Percentiles rank a stretch among this genome's conserved stretches.
These are phyloP conservation scores for Malurus alboscapulatus DNA, from an alignment of 2,113 vertebrate genomes.

Conservation along the genomic window DNA sequence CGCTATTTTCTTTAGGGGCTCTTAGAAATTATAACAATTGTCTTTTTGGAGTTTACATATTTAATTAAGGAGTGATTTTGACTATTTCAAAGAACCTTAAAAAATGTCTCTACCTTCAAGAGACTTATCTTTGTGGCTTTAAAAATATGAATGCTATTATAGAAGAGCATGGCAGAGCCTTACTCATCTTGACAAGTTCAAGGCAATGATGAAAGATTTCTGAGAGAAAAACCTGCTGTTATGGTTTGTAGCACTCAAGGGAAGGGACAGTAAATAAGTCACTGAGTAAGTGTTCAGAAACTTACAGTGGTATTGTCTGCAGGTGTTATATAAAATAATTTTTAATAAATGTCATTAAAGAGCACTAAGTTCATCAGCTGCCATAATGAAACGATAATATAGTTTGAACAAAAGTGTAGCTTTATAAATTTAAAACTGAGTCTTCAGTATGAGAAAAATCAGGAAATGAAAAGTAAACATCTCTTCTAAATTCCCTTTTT, in stretches of 20 bases:
- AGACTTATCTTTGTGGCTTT: not conserved
- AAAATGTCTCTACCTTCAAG: not conserved
- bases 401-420: not conserved
- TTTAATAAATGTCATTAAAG: not conserved
- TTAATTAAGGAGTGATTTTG: not conserved
- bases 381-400: not conserved
- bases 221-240: not conserved
- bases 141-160: not conserved
- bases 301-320: not conserved
- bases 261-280: slow-evolving; percentile 19
- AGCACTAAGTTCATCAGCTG: not conserved
- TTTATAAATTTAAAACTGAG: not conserved
- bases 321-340: not conserved
- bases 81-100: not conserved
- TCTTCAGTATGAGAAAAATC: not conserved
- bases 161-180: not conserved
- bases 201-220: slow-evolving; percentile 21
- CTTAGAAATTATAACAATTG: not conserved
- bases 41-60: not conserved
- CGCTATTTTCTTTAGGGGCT: not conserved
- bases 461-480: not conserved
- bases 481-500: not conserved
- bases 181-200: slow-evolving; percentile 9
- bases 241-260: not conserved
- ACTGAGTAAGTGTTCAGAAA: not conserved